These are phyloP conservation scores for Tachystola acroxantha DNA, from an alignment of 2,888 invertebrate genomes.

Conservation along the genomic window DNA sequence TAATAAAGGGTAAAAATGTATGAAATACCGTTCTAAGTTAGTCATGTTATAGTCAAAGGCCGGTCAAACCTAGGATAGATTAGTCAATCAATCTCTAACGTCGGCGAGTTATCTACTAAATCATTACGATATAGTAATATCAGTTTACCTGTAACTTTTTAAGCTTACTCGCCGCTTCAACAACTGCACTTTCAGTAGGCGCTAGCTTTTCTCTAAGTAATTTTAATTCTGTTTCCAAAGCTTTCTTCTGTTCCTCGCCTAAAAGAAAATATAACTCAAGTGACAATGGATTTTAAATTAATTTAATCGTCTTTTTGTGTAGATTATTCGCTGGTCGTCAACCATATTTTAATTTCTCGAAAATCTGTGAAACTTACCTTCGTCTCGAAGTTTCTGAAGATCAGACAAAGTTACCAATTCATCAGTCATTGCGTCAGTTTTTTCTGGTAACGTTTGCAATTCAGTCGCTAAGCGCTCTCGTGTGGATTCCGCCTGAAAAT, in stretches of 20 bases:
- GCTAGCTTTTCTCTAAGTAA: slow-evolving; percentile 64
- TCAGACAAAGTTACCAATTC: slow-evolving; percentile 81
- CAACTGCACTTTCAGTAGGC: slow-evolving; percentile 68
- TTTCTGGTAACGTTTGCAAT: slow-evolving; percentile 82
- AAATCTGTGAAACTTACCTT: too few relatives aligned
- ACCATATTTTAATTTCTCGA: too few relatives aligned
- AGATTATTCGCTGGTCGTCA: too few relatives aligned
- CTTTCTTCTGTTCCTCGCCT: slow-evolving; percentile 74
- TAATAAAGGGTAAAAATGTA: too few relatives aligned
- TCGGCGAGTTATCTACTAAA: too few relatives aligned
- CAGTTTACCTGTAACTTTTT: slow-evolving; percentile 72
- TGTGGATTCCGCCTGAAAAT: slow-evolving; percentile 57
- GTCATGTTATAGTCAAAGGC: neutral
- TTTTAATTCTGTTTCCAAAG: slow-evolving; percentile 68
- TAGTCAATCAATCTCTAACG: too few relatives aligned
- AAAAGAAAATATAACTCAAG: neutral
- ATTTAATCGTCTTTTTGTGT: too few relatives aligned
- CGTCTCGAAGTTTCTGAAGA: slow-evolving; percentile 76
- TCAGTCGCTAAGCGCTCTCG: slow-evolving; percentile 71
- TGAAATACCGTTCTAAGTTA: too few relatives aligned
- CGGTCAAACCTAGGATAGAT: neutral
- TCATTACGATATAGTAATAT: too few relatives aligned
- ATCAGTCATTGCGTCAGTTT: slow-evolving; percentile 80
- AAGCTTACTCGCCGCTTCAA: slow-evolving; percentile 68
- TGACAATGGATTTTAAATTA: too few relatives aligned